Evolutionary conservation across 2,113 vertebrate species (phyloP), one percentile per base, ranked within the genome.

Genomic region (Zosterops borbonicus): DNA sequence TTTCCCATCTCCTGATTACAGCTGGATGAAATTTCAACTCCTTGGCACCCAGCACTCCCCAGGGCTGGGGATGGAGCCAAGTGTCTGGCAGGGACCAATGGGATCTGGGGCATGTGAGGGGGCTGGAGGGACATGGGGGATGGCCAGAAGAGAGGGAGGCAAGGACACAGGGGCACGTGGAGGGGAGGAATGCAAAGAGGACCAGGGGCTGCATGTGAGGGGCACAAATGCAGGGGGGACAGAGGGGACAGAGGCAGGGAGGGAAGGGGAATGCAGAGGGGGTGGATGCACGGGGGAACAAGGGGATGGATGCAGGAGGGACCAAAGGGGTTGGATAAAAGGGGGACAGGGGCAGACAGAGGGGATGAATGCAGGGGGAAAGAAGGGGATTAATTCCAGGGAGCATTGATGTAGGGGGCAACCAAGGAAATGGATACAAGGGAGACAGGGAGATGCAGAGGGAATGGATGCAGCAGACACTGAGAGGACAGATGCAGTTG

Each of bases 1-100:
- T 55, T 37, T 86, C 59, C 82, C 82, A 20, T 84, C 96, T 96
- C 85, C 74, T 59, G 80, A 93, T 96, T 83, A 94, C 89, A 69
- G 89, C 17, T 62, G 39, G 96, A 67, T 97, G 93, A 91, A 97
- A 97, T 97, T 97, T 95, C 96, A 97, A 17, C 96, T 94, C 59
- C 90, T 87, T 23, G 9, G 85, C 87, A 92, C 41, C 12, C 41
- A 5, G 55, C 2, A 5, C 75, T 87, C 75, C 75, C 65, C 6
- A 1, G 50, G 41, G 24, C 62, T 93, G 92, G 94, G 91, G 93
- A 89, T 2, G 2, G 82, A 91, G 96, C 92, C 93, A 95, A 94
- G 81, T 5, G 81, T 55, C 64, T 77, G 86, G 44, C 3, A 1
- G 71, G 55, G n/a, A 59, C 67, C 6, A 14, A 71, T 58, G 50